Conservation (phyloP, 2,113 vertebrate genomes). For the Alethe castanea region DNA sequence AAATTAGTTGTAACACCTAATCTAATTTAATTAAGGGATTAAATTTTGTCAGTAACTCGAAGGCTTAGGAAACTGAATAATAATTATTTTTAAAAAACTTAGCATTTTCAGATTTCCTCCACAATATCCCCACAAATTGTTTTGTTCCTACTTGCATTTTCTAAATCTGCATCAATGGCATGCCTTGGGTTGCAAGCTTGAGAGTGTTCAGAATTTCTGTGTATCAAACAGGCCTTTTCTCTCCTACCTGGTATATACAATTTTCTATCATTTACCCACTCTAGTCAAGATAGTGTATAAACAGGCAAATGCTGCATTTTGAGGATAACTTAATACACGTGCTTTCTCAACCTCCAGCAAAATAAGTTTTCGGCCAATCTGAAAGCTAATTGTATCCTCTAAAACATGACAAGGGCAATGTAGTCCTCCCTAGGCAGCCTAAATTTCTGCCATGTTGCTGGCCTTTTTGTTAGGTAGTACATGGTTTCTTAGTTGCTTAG, state of each 20-base stretch:
- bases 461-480: not conserved
- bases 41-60: not conserved
- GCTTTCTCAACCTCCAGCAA: not conserved
- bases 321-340: not conserved
- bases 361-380: not conserved
- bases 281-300: not conserved
- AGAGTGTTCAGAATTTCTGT: not conserved
- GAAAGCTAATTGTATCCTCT: not conserved
- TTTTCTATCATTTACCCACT: not conserved
- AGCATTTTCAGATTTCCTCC: not conserved
- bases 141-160: not conserved
- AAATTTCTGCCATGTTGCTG: not conserved
- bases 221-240: not conserved
- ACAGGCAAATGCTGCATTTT: not conserved
- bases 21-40: not conserved
- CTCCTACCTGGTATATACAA: not conserved
- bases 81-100: not conserved
- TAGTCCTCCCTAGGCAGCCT: not conserved
- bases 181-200: not conserved
- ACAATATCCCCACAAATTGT: accelerated
- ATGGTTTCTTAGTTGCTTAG: not conserved
- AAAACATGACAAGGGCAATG: not conserved
- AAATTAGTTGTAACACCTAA: not conserved
- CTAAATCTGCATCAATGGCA: not conserved
- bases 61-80: not conserved